Evolutionary conservation across 1,140 invertebrate species (phyloP).

Genomic region (Zaprionus inermis): DNA sequence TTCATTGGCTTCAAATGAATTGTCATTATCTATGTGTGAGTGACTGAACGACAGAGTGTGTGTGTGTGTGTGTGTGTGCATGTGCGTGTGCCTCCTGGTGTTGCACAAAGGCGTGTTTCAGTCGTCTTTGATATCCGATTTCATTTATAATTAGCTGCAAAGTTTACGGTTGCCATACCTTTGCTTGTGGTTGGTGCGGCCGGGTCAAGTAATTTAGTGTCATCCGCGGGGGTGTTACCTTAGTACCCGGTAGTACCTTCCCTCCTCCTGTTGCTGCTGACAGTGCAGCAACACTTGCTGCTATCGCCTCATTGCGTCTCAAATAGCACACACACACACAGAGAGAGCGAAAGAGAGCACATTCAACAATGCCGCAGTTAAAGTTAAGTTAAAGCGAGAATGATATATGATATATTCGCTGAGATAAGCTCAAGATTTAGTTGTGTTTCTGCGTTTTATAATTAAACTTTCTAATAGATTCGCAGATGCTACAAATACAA

Average conservation of each 20-base stretch:
- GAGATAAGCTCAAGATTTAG: not conserved
- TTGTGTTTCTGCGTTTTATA: not conserved
- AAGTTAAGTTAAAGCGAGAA: not conserved
- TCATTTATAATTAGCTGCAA: slow-evolving; percentile 80
- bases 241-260: not conserved
- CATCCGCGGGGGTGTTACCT: slow-evolving; percentile 10
- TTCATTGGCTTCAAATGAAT: slow-evolving; percentile 62
- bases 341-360: not conserved
- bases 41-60: slow-evolving; percentile 7
- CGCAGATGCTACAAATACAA: not conserved
- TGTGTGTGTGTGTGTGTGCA: slow-evolving; percentile 9
- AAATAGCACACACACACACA: not conserved
- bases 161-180: slow-evolving; percentile 78
- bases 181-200: slow-evolving; percentile 69
- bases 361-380: slow-evolving; percentile 16
- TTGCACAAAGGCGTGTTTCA: slow-evolving; percentile 70
- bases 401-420: not conserved
- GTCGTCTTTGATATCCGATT: slow-evolving; percentile 78
- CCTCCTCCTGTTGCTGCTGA: not conserved
- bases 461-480: not conserved
- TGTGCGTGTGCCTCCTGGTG: slow-evolving; percentile 24
- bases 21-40: slow-evolving; percentile 49
- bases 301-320: not conserved
- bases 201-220: slow-evolving; percentile 73
- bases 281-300: not conserved